Conservation (phyloP, 1,140 invertebrate species). For the Glomeris maerens region DNA sequence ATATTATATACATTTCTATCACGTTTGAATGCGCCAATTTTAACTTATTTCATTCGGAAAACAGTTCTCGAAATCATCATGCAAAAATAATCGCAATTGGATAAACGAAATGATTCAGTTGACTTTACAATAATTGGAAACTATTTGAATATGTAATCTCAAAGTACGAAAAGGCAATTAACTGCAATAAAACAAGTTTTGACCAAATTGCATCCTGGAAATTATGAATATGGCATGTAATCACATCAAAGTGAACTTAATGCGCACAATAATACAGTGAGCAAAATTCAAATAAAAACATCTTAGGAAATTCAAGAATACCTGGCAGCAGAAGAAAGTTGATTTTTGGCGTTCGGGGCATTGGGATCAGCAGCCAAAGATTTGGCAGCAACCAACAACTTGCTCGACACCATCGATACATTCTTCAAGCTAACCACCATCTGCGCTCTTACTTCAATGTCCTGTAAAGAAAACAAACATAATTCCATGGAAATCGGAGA, state of each 20-base stretch:
- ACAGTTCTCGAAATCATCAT: too few species aligned
- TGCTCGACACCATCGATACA: constrained; percentile 73
- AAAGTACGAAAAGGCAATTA: too few species aligned
- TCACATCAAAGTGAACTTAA: constrained; percentile 4
- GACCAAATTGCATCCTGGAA: too few species aligned
- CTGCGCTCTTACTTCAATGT: constrained; percentile 49
- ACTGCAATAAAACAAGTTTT: too few species aligned
- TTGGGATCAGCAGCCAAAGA: constrained; percentile 73
- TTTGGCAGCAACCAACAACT: constrained; percentile 73
- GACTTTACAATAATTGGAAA: too few species aligned
- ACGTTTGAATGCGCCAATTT: too few species aligned
- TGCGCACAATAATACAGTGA: constrained; percentile 11
- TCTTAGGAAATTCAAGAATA: constrained; percentile 25
- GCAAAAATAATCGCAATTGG: too few species aligned
- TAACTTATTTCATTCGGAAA: too few species aligned
- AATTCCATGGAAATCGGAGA: not conserved
- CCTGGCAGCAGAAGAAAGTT: constrained; percentile 67
- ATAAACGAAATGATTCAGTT: too few species aligned
- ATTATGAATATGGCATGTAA: too few species aligned
- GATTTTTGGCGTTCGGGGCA: constrained; percentile 79
- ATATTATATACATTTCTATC: too few species aligned
- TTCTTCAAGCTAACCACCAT: constrained; percentile 76
- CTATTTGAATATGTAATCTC: too few species aligned
- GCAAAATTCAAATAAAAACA: constrained; percentile 8
- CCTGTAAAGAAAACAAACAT: constrained; percentile 28